These are phyloP conservation scores for Vimba vimba DNA, from an alignment of 2,113 vertebrate species.

Conservation along the genomic window DNA sequence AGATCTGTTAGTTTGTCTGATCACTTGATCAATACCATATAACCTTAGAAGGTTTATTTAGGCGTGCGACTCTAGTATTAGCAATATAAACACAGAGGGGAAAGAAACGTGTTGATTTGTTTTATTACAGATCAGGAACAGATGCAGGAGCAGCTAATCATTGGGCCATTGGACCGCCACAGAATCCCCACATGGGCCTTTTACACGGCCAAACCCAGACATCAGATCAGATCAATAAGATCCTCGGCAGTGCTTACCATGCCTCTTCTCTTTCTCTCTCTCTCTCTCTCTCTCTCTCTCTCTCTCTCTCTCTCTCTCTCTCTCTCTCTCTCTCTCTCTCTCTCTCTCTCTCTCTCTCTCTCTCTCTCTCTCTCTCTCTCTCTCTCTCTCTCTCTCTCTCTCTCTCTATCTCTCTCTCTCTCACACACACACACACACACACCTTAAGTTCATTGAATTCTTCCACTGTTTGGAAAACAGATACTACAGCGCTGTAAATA, in stretches of 20 bases:
- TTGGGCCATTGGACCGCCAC: conserved; percentile 8
- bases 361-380: too few relatives aligned
- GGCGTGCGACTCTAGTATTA: conserved; percentile 60
- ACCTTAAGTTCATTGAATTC: conserved; percentile 49
- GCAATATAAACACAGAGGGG: conserved; percentile 50
- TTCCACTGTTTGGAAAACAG: conserved; percentile 54
- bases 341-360: too few relatives aligned
- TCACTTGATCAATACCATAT: conserved; percentile 71
- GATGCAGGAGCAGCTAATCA: conserved; percentile 51
- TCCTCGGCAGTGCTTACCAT: conserved; percentile 33
- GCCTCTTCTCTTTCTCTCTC: not conserved
- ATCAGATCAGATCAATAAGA: conserved; percentile 55
- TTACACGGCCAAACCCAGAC: conserved; percentile 49
- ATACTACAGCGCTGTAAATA: conserved; percentile 54
- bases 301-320: conserved; percentile 10
- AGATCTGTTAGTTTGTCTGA: conserved; percentile 72
- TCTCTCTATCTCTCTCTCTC: too few relatives aligned
- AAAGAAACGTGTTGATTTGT: conserved; percentile 67
- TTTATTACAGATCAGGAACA: conserved; percentile 49
- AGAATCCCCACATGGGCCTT: conserved; percentile 52
- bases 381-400: conserved; percentile 12
- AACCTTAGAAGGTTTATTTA: conserved; percentile 70
- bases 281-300: too few relatives aligned
- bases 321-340: too few relatives aligned
- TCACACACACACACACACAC: conserved; percentile 28